Conservation (phyloP, 2,888 invertebrate genomes). For the Drosophila hamatofila region DNA sequence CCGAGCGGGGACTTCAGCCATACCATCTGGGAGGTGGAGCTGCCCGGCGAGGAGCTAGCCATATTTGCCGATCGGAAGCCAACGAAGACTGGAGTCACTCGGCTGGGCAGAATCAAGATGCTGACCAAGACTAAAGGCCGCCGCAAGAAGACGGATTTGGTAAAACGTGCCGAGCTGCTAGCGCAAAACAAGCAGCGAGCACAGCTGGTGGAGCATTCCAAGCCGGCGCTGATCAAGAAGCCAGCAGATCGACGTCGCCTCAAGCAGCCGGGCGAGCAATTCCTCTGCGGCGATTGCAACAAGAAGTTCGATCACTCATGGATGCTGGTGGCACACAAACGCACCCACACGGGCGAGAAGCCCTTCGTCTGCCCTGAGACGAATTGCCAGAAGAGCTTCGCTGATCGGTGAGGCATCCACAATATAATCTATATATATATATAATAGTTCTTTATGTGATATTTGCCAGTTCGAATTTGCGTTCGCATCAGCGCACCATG, state of each 20-base stretch:
- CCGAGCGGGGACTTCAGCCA: slow-evolving; percentile 51
- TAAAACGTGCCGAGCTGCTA: background rate
- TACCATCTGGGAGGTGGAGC: slow-evolving; percentile 54
- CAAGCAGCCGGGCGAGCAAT: slow-evolving; percentile 55
- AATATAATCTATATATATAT: background rate
- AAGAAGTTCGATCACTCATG: slow-evolving; percentile 90
- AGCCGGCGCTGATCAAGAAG: slow-evolving; percentile 17
- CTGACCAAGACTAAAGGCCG: slow-evolving; percentile 24
- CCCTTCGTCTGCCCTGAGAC: slow-evolving; percentile 89
- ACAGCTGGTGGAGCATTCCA: background rate
- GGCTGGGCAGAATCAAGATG: slow-evolving; percentile 44
- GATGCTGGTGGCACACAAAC: slow-evolving; percentile 89
- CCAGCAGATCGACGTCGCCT: slow-evolving; percentile 35
- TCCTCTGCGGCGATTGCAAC: slow-evolving; percentile 85
- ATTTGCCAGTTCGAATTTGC: slow-evolving; percentile 88
- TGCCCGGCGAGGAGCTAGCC: slow-evolving; percentile 15
- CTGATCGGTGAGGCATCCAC: slow-evolving; percentile 85
- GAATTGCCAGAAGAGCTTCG: slow-evolving; percentile 88
- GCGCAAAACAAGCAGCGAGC: background rate
- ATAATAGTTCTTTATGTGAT: background rate
- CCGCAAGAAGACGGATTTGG: background rate
- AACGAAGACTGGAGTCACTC: background rate
- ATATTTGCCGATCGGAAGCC: background rate
- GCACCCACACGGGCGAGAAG: slow-evolving; percentile 90
- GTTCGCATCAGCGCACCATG: slow-evolving; percentile 90